Base-by-base conservation (phyloP, 2,888 invertebrate genomes). In the Polyommatus icarus region DNA sequence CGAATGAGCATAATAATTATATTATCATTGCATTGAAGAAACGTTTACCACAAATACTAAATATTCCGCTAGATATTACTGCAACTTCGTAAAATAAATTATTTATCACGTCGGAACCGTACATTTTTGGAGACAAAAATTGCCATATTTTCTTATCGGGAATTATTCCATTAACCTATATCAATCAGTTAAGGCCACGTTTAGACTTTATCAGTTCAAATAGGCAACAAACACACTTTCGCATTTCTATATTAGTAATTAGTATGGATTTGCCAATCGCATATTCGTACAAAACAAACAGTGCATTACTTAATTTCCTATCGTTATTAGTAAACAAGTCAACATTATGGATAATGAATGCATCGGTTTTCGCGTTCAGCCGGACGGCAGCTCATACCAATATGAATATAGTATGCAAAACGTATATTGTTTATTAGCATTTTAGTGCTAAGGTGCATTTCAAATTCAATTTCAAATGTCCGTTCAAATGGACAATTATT, bases 301-400 rank as follows among this genome's bases (percentile, higher is more conserved):
- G n/a, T 72, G 20, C 40, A 40, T 40, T 72, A 72, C 46, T 75
- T 75, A 75, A 75, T 46, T 75, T 75, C 24, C 50, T 29, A 54
- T 46, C 20, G 75, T 59, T 77, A 77, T 77, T 77, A 73, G 57
- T 77, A 77, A 77, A 77, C 77, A 77, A 77, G 77, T 59, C 59
- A 59, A 77, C 77, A 77, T 61, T 77, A 59, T 36, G 59, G 72
- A 57, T 73, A 77, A 77, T 77, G 59, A 77, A 77, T 77, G 77
- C 77, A 77, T 77, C 73, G 59, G 77, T 46, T 77, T 77, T 72
- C 77, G 73, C 40, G 29, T 77, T 40, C 73, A 40, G 24, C 72
- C 77, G 59, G 72, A 73, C 50, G 71, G n/a, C 72, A 40, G 73
- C 72, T 77, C 77, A 73, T 40, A 46, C 72, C 40, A 46, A 46